Conservation (phyloP, 2,113 vertebrate species). For the Pavo muticus region DNA sequence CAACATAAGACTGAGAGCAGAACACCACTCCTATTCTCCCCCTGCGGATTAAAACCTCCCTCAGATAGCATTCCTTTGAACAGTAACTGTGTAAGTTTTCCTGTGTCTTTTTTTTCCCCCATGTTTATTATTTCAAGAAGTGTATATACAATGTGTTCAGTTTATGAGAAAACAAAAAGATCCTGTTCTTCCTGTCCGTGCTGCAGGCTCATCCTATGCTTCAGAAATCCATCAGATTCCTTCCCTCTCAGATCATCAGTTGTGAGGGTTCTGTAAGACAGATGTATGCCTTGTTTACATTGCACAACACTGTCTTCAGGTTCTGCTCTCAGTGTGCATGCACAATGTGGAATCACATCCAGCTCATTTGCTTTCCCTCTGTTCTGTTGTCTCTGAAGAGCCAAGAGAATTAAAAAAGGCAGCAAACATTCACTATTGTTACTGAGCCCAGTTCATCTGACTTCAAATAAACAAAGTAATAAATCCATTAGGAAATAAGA, state of each 20-base stretch:
- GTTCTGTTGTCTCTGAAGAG: constrained; percentile 37
- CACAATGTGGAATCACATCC: constrained; percentile 4
- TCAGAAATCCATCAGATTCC: constrained; percentile 34
- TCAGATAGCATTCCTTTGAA: neutral
- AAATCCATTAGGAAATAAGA: constrained; percentile 24
- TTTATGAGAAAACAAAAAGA: constrained; percentile 22
- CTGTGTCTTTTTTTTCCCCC: neutral
- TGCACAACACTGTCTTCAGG: constrained; percentile 6
- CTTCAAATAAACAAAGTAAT: constrained; percentile 52
- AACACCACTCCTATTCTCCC: neutral
- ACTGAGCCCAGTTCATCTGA: constrained; percentile 14
- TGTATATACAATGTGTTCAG: neutral
- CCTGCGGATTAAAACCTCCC: neutral
- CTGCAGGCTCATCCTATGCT: constrained; percentile 9
- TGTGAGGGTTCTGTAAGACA: constrained; percentile 14
- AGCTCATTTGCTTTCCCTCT: constrained; percentile 8
- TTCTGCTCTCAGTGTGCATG: neutral
- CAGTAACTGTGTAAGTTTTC: neutral
- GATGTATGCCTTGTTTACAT: constrained; percentile 28
- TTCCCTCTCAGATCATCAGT: constrained; percentile 26
- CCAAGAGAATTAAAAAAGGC: constrained; percentile 42
- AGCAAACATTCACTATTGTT: constrained; percentile 36
- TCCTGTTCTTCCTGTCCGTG: constrained; percentile 27
- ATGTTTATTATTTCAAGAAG: constrained; percentile 16
- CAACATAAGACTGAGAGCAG: neutral